phyloP scores from a whole-genome alignment of 1,140 invertebrate species.

The Ceratitis capitata region DNA sequence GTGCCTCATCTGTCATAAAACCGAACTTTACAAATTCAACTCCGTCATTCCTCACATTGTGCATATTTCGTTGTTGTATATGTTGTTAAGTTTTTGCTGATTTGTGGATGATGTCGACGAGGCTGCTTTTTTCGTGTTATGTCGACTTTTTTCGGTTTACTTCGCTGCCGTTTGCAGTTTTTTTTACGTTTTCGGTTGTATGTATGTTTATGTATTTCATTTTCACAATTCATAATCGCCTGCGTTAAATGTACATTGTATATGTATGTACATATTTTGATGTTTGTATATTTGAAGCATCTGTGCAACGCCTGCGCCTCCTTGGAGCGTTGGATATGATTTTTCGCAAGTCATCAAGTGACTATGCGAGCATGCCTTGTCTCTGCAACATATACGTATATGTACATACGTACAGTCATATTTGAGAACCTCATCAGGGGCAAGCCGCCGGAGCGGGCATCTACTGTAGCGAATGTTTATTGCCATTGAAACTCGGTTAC shows the following conservation, averaged over 20 bases:
- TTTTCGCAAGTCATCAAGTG: slow-evolving; percentile 64
- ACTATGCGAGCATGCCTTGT: slow-evolving; percentile 53
- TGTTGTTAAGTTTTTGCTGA: slow-evolving; percentile 28
- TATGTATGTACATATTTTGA: too few relatives aligned
- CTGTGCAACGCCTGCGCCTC: slow-evolving; percentile 25
- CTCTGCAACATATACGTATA: slow-evolving; percentile 52
- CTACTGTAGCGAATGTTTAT: background rate
- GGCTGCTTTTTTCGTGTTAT: slow-evolving; percentile 31
- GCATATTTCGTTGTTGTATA: slow-evolving; percentile 24
- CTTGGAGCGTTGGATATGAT: slow-evolving; percentile 47
- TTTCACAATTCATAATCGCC: slow-evolving; percentile 27
- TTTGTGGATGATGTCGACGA: background rate
- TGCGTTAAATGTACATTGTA: background rate
- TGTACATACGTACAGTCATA: too few relatives aligned
- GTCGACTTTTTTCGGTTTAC: slow-evolving; percentile 6
- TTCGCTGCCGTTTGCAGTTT: slow-evolving; percentile 31
- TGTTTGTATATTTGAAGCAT: slow-evolving; percentile 14
- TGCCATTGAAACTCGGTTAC: slow-evolving; percentile 64
- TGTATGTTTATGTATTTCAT: slow-evolving; percentile 3
- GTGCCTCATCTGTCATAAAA: slow-evolving; percentile 64
- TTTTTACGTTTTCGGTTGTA: slow-evolving; percentile 1
- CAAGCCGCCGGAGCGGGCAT: slow-evolving; percentile 26
- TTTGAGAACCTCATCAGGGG: slow-evolving; percentile 60
- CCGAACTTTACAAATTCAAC: slow-evolving; percentile 65
- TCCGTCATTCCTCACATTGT: slow-evolving; percentile 62